Evolutionary conservation across 2,888 invertebrate species (phyloP), one percentile per base, ranked within the genome.

Genomic region (Calliopum simillimum): DNA sequence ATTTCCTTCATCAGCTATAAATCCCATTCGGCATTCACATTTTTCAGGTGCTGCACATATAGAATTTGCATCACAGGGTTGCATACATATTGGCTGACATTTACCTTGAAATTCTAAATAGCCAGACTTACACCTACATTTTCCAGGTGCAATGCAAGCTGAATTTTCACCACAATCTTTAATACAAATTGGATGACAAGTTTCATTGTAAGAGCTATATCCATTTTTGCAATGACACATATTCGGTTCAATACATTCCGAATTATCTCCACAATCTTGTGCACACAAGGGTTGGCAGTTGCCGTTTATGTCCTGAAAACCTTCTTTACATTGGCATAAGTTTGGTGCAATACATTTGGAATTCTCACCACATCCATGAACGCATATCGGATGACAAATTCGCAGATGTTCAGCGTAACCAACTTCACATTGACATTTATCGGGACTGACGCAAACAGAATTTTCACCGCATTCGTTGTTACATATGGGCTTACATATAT

Each of bases 311-410:
- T 25, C 11, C 12, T n/a, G n/a, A 23, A 47, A 69, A 19, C 64
- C 69, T 16, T 12, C 23, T 4, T 16, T 12, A 44, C 69, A 69
- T 12, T 33, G 23, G 47, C 69, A 69, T 14, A 21, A 16, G 14
- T 64, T 46, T 8, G 69, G 69, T 12, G 64, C 41, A 11, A n/a
- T 47, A 33, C 69, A 69, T n/a, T 41, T 33, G 14, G 64, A 62
- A 13, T 63, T 16, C 3, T 55, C 62, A 0, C 23, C 41, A 41
- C 69, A 69, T 5, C n/a, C 41, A 3, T 21, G 11, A 4, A 21
- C 8, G 33, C 69, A 69, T 12, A 49, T 56, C 16, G 69, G 63
- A 4, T 55, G 55, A 56, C 69, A 69, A 3, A 13, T 6, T 14
- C 41, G 14, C 2, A 33, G 12, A 12, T 41, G 51, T 8, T 63